These are phyloP conservation scores for Eclectus roratus DNA, from an alignment of 2,113 vertebrate genomes.

Conservation along the genomic window DNA sequence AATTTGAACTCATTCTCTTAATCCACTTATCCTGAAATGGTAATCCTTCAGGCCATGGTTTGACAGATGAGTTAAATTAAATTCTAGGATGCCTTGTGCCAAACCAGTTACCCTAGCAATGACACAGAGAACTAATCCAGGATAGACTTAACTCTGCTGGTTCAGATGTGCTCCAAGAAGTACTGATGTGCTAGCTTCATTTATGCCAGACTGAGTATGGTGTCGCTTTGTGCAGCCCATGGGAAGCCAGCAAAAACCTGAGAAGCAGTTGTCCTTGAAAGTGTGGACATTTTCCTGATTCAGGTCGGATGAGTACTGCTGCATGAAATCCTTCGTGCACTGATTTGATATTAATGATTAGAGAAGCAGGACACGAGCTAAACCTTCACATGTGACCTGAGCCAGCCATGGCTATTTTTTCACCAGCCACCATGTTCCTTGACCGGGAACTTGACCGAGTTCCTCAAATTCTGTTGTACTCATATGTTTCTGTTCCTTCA, in stretches of 20 bases:
- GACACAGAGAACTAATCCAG: background rate
- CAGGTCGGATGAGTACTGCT: background rate
- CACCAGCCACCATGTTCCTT: background rate
- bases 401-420: background rate
- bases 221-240: background rate
- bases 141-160: background rate
- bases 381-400: background rate
- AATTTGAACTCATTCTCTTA: background rate
- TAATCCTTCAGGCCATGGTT: accelerated
- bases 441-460: background rate
- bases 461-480: background rate
- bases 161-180: background rate
- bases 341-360: background rate
- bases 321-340: background rate
- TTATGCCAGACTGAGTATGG: background rate
- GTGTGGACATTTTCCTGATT: background rate
- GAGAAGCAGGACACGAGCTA: background rate
- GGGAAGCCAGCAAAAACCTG: background rate
- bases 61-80: background rate
- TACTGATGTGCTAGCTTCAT: background rate
- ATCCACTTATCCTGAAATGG: background rate
- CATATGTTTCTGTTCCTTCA: background rate
- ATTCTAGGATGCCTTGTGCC: background rate
- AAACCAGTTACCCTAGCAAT: background rate
- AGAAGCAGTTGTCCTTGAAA: accelerated